Evolutionary conservation across 2,797 vertebrate species (phyloP).

Genomic region (Lepilemur ruficaudatus): DNA sequence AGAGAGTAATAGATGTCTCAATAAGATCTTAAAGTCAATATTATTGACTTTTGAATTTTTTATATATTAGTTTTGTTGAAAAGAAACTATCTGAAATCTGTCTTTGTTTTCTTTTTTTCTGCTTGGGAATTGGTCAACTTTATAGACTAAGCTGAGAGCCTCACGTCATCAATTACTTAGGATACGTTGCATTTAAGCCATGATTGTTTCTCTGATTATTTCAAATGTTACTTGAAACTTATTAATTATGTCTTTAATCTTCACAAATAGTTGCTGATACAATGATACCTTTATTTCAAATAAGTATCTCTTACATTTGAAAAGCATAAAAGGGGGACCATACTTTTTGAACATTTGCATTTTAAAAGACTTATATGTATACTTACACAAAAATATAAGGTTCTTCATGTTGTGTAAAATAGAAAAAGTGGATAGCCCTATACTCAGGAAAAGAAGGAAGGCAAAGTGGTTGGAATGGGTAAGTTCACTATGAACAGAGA

Average conservation of each 20-base stretch:
- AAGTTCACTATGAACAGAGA: neutral
- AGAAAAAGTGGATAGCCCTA: neutral
- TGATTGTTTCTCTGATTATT: conserved; percentile 46
- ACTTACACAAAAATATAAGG: neutral
- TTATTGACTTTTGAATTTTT: neutral
- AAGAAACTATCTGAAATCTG: conserved; percentile 10
- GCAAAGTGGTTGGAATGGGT: neutral
- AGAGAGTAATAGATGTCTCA: neutral
- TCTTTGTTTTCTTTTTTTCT: conserved; percentile 66
- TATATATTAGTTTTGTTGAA: conserved; percentile 10
- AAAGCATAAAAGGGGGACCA: conserved; percentile 28
- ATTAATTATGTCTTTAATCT: conserved; percentile 58
- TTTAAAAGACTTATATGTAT: neutral
- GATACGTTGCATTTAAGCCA: conserved; percentile 71
- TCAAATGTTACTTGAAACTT: conserved; percentile 63
- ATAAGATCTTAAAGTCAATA: conserved; percentile 26
- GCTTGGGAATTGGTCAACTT: conserved; percentile 46
- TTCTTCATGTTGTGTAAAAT: neutral
- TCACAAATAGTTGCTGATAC: conserved; percentile 56
- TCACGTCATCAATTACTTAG: conserved; percentile 77
- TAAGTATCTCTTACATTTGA: conserved; percentile 10
- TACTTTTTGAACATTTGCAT: conserved; percentile 38
- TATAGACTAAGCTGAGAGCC: conserved; percentile 51
- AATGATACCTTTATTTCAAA: conserved; percentile 41
- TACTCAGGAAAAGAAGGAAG: neutral